phyloP scores from a whole-genome alignment of 1,140 invertebrate genomes.

The Drosophila nasuta region DNA sequence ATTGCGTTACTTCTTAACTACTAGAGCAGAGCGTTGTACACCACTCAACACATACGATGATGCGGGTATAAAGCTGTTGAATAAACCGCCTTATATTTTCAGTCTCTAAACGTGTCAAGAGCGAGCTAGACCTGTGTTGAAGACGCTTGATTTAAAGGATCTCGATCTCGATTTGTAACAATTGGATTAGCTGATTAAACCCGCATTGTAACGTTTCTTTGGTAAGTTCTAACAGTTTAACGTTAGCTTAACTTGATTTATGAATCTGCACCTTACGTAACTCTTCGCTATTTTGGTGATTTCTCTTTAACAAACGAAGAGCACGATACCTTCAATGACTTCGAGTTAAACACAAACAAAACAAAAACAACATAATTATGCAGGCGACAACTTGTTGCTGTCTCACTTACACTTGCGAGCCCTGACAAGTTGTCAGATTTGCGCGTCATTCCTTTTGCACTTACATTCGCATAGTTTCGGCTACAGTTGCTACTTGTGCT shows the following conservation, averaged over 20 bases:
- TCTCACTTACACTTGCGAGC: constrained; percentile 13
- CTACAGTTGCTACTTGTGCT: constrained; percentile 7
- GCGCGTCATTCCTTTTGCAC: constrained; percentile 29
- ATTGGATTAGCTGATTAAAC: constrained; percentile 45
- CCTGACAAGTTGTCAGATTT: constrained; percentile 15
- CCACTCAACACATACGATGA: constrained; percentile 23
- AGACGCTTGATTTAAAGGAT: constrained; percentile 16
- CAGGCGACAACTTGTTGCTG: constrained; percentile 21
- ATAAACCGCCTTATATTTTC: constrained; percentile 69
- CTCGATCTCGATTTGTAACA: not conserved
- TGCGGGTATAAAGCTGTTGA: constrained; percentile 68
- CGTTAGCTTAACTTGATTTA: not conserved
- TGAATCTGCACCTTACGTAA: constrained; percentile 12
- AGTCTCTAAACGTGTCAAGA: constrained; percentile 53
- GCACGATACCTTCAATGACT: constrained; percentile 44
- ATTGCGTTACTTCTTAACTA: constrained; percentile 46
- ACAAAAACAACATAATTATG: constrained; percentile 10
- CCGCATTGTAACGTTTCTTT: constrained; percentile 3
- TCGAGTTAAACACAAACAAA: not conserved
- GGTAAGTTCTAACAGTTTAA: constrained; percentile 50
- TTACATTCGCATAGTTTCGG: constrained; percentile 15
- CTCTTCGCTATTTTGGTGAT: constrained; percentile 9
- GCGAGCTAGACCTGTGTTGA: constrained; percentile 43
- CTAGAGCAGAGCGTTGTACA: not conserved
- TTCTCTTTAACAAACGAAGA: constrained; percentile 28